phyloP scores from a whole-genome alignment of 2,888 invertebrate genomes.

The Homarus gammarus region DNA sequence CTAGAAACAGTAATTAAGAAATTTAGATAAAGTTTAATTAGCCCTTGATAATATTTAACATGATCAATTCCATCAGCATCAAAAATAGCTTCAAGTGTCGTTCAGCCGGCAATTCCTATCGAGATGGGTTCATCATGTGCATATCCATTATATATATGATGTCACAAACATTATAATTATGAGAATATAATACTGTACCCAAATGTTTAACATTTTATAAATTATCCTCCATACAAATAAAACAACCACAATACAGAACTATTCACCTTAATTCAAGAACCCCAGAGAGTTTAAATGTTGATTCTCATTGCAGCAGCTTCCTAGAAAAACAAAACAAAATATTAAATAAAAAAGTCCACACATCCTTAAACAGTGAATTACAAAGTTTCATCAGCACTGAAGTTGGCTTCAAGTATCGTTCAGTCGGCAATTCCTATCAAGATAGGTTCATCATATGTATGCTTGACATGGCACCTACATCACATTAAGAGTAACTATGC shows the following conservation, averaged over 20 bases:
- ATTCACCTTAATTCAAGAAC: too few relatives aligned
- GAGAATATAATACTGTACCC: not conserved
- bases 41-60: too few relatives aligned
- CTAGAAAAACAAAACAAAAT: not conserved
- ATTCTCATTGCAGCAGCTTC: too few relatives aligned
- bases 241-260: not conserved
- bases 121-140: constrained; percentile 40
- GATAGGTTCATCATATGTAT: constrained; percentile 3
- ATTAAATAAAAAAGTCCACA: too few relatives aligned
- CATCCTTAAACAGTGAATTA: too few relatives aligned
- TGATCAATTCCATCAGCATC: not conserved
- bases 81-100: constrained; percentile 42
- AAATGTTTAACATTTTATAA: not conserved
- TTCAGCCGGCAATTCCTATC: constrained; percentile 70
- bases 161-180: too few relatives aligned
- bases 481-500: too few relatives aligned
- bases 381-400: not conserved
- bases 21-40: too few relatives aligned
- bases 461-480: too few relatives aligned
- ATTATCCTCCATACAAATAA: not conserved
- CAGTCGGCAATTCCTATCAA: constrained; percentile 51
- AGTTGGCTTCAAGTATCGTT: constrained; percentile 3
- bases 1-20: not conserved
- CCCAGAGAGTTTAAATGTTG: too few relatives aligned
- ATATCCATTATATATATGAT: not conserved